Evolutionary conservation across 2,888 invertebrate genomes (phyloP).

Genomic region (Priocnemis perturbator): DNA sequence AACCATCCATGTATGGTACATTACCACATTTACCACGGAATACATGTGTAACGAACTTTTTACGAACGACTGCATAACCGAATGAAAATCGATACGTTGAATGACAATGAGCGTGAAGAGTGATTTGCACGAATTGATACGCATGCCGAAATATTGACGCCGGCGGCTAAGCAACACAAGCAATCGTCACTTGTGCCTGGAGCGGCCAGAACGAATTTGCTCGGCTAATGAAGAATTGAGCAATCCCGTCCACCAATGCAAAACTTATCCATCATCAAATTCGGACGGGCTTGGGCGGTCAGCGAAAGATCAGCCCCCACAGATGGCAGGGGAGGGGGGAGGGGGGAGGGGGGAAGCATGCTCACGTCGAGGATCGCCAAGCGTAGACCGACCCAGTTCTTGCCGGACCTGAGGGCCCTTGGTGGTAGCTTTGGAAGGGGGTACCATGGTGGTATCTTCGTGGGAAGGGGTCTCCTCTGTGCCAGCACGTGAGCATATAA

Average conservation of each 20-base stretch:
- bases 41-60: too few relatives aligned
- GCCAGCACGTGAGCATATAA: conserved; percentile 62
- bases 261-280: conserved; percentile 18
- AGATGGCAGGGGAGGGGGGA: background rate
- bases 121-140: too few relatives aligned
- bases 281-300: conserved; percentile 11
- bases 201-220: conserved; percentile 1
- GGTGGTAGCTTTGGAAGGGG: conserved; percentile 21
- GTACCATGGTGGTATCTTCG: conserved; percentile 41
- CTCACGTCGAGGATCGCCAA: conserved; percentile 27
- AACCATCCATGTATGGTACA: too few relatives aligned
- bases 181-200: too few relatives aligned
- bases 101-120: too few relatives aligned
- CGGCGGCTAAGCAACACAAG: too few relatives aligned
- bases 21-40: too few relatives aligned
- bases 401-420: conserved; percentile 36
- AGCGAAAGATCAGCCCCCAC: background rate
- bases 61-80: too few relatives aligned
- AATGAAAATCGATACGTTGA: too few relatives aligned
- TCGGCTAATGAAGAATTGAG: conserved; percentile 21
- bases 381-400: conserved; percentile 52
- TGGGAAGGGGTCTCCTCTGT: conserved; percentile 57
- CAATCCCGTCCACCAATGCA: conserved; percentile 4
- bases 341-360: too few relatives aligned
- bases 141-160: too few relatives aligned